A percentile compares a stretch with the other conserved stretches of the same genome.
Evolutionary conservation across 2,888 invertebrate species (phyloP).

Genomic region (Apocheima hispidaria): DNA sequence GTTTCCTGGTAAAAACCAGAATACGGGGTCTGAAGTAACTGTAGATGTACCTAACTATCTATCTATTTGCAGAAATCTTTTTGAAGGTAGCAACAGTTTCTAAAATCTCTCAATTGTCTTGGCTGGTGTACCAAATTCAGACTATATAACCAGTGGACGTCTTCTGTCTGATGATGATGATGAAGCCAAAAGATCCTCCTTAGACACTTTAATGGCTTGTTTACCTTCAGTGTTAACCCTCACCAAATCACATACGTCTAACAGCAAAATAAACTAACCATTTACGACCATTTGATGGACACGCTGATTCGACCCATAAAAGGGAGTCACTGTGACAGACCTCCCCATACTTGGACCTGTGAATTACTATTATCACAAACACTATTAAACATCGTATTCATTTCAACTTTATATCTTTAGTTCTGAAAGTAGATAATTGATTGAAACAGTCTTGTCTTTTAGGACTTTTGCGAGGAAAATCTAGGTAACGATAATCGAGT

Average conservation of each 20-base stretch:
- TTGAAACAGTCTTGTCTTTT: neutral
- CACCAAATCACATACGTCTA: slow-evolving; percentile 7
- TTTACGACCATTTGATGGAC: slow-evolving; percentile 59
- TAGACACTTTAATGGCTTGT: slow-evolving; percentile 8
- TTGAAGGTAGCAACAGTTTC: no score
- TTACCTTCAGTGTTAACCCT: slow-evolving; percentile 21
- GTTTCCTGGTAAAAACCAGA: no score
- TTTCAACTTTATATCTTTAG: slow-evolving; percentile 42
- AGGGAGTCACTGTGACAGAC: slow-evolving; percentile 53
- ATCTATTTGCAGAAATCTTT: no score
- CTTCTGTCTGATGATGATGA: no score
- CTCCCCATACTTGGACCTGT: slow-evolving; percentile 57
- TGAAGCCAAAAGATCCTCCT: slow-evolving; percentile 2
- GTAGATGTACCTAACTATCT: no score
- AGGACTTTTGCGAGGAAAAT: slow-evolving; percentile 1
- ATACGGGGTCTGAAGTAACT: no score
- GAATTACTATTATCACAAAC: slow-evolving; percentile 67
- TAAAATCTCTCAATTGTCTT: no score
- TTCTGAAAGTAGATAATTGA: slow-evolving; percentile 5
- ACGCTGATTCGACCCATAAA: slow-evolving; percentile 57
- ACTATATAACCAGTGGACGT: no score
- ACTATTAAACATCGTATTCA: slow-evolving; percentile 48
- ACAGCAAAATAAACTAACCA: slow-evolving; percentile 57
- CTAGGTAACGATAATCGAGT: slow-evolving; percentile 21
- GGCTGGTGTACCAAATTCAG: no score